These are phyloP conservation scores for Anoplius nigerrimus DNA, from an alignment of 2,888 invertebrate species.

Conservation along the genomic window DNA sequence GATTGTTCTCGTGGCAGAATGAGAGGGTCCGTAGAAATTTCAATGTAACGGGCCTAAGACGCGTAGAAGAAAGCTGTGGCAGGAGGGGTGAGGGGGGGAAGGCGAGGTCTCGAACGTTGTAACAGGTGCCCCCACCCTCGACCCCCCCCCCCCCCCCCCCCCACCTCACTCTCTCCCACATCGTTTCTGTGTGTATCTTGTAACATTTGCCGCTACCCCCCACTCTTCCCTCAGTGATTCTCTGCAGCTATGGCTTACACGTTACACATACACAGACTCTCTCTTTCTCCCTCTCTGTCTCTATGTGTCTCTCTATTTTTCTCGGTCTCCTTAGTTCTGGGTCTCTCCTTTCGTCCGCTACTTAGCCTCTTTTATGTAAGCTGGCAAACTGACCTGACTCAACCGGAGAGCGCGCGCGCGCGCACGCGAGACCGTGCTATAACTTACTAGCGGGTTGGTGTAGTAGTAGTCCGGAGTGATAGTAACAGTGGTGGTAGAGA, in stretches of 20 bases:
- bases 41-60: slow-evolving; percentile 49
- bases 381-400: slow-evolving; percentile 63
- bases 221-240: no score
- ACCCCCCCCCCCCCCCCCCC: slow-evolving; percentile 16
- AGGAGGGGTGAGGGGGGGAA: slow-evolving; percentile 31
- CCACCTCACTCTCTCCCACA: slow-evolving; percentile 22
- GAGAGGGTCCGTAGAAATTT: slow-evolving; percentile 39
- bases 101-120: slow-evolving; percentile 45
- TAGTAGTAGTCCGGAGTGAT: no score
- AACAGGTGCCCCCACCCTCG: slow-evolving; percentile 53
- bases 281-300: slow-evolving; percentile 11
- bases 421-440: no score
- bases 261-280: no score
- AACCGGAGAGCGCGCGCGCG: slow-evolving; percentile 47
- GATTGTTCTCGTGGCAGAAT: slow-evolving; percentile 3
- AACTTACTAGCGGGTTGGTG: slow-evolving; percentile 16
- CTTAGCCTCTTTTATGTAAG: slow-evolving; percentile 60
- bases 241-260: no score
- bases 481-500: not conserved
- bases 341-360: slow-evolving; percentile 42
- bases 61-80: slow-evolving; percentile 27
- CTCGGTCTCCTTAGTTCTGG: no score
- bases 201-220: slow-evolving; percentile 41
- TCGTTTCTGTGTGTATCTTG: slow-evolving; percentile 38
- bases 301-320: slow-evolving; percentile 18